Conservation (phyloP, 2,113 vertebrate species). For the Ophiodon elongatus region DNA sequence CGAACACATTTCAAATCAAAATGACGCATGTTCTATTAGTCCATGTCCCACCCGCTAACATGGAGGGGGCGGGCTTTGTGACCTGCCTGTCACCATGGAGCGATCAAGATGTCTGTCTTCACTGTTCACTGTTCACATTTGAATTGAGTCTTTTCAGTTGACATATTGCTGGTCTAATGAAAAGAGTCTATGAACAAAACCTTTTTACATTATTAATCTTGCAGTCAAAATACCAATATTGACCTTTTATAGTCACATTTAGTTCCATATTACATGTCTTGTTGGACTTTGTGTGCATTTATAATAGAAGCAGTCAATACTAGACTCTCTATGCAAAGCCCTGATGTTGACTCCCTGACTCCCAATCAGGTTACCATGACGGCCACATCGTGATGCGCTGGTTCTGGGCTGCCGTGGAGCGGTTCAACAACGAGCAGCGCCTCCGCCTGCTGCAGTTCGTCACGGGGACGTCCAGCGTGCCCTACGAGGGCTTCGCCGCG, state of each 20-base stretch:
- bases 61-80: too few relatives aligned
- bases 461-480: slow-evolving; percentile 96
- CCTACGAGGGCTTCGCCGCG: slow-evolving; percentile 95
- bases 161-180: too few relatives aligned
- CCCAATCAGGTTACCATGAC: slow-evolving; percentile 92
- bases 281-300: neutral
- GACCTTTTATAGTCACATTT: neutral
- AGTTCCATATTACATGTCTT: neutral
- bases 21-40: too few relatives aligned
- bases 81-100: too few relatives aligned
- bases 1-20: too few relatives aligned
- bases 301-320: neutral
- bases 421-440: slow-evolving; percentile 97
- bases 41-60: too few relatives aligned
- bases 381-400: slow-evolving; percentile 97
- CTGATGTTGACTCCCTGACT: neutral
- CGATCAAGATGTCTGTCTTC: too few relatives aligned
- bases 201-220: neutral
- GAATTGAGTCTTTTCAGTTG: too few relatives aligned
- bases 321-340: neutral
- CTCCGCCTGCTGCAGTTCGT: slow-evolving; percentile 96
- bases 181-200: too few relatives aligned
- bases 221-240: neutral
- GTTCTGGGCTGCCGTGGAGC: slow-evolving; percentile 97
- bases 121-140: too few relatives aligned